Percentiles rank a stretch among this genome's conserved stretches.
Evolutionary conservation across 2,797 vertebrate genomes (phyloP).

Genomic region (Sciurus vulgaris): DNA sequence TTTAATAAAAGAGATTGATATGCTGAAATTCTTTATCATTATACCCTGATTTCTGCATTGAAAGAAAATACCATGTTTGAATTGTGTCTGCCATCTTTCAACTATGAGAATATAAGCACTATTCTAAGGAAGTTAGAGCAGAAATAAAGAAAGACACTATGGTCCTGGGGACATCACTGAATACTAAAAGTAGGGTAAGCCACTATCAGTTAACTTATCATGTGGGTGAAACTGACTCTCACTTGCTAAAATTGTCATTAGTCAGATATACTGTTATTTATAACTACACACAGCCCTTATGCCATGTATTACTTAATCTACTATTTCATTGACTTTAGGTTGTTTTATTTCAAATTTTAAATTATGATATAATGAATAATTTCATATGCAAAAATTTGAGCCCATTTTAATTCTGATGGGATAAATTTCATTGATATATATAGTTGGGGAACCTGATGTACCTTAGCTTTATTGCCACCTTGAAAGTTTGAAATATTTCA

Average conservation of each 20-base stretch:
- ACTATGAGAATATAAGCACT: neutral
- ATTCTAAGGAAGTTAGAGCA: neutral
- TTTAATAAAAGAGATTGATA: neutral
- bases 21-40: neutral
- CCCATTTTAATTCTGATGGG: neutral
- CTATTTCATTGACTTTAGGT: neutral
- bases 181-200: neutral
- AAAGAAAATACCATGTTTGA: neutral
- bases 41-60: neutral
- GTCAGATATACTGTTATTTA: neutral
- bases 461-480: neutral
- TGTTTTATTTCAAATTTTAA: neutral
- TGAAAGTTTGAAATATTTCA: slow-evolving; percentile 21
- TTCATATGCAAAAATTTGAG: neutral
- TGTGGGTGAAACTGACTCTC: neutral
- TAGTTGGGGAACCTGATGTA: neutral
- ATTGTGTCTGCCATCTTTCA: neutral
- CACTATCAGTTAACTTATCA: neutral
- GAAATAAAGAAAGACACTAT: neutral
- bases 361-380: neutral
- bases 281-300: neutral
- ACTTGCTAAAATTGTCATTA: neutral
- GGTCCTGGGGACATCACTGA: neutral
- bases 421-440: neutral
- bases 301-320: neutral